Evolutionary conservation across 2,113 vertebrate species (phyloP).

Genomic region (Sylvilagus bachmani): DNA sequence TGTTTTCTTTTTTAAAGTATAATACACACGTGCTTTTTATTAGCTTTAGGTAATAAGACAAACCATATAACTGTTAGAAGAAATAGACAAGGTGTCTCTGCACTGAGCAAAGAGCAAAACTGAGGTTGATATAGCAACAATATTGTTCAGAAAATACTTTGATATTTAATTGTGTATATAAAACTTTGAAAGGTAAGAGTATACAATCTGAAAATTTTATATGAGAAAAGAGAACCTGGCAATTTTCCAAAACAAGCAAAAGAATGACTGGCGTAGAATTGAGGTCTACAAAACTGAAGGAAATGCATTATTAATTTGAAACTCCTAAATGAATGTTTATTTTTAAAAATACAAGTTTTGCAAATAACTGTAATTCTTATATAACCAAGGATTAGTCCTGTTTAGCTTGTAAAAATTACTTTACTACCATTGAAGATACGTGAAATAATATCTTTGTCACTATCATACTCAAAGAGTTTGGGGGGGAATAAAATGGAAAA

Average conservation of each 20-base stretch:
- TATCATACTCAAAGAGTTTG: conserved; percentile 16
- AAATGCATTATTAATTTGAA: conserved; percentile 34
- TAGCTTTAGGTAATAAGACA: conserved; percentile 48
- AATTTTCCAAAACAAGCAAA: background rate
- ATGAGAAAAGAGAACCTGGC: background rate
- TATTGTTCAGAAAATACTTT: background rate
- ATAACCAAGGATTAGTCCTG: conserved; percentile 15
- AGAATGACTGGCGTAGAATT: conserved; percentile 30
- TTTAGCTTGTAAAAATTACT: conserved; percentile 28
- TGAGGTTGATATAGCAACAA: background rate
- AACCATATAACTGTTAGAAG: background rate
- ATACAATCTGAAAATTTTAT: background rate
- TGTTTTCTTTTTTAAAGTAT: conserved; percentile 62
- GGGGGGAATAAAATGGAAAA: background rate
- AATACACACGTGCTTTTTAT: background rate
- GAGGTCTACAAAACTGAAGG: conserved; percentile 40
- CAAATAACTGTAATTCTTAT: conserved; percentile 14
- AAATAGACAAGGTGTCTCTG: conserved; percentile 31
- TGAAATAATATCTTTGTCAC: conserved; percentile 1
- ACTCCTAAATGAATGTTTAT: conserved; percentile 51
- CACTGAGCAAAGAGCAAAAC: background rate
- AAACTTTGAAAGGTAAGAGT: background rate
- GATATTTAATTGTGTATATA: background rate
- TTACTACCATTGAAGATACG: background rate
- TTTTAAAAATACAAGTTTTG: conserved; percentile 27